Evolutionary conservation across 2,888 invertebrate genomes (phyloP), one percentile per base, ranked within the genome.

Genomic region (Apeira syringaria): DNA sequence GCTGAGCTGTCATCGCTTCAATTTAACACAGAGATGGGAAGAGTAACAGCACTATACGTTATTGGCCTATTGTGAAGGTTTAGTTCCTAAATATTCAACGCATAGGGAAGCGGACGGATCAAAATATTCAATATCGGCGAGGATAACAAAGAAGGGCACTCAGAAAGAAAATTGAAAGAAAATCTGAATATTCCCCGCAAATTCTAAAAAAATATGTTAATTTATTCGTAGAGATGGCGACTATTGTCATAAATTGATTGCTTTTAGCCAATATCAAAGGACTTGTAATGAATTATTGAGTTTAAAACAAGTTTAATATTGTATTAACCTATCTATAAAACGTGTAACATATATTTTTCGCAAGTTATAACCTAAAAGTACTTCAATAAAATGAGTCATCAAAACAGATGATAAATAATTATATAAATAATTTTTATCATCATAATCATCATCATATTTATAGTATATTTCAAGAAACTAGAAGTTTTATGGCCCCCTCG

Each of bases 171-270:
- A 84, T 83, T 82, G 80, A 69, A 80, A 66, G 68, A 61, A 75
- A 74, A 80, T 83, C 80, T 83, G 82, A 84, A 86, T 86, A 86
- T 84, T 83, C 84, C 63, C 64, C 68, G 68, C 72, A 75, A 76
- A 81, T 78, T 74, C 59, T 68, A 74, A 79, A 80, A 79, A 83
- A 45, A 75, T 77, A 81, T 84, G 82, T 71, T 80, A 84, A 84
- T 85, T 69, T 80, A 77, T 81, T 78, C 80, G 61, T 61, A 56
- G 62, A 64, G 69, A 72, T 58, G 58, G 65, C 56, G 77, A 77
- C 77, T 73, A 79, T 82, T 82, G 82, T 80, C 78, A 79, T 80
- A 83, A 84, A 80, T 80, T 82, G 80, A 82, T 82, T 81, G 77
- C 73, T 72, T 69, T 62, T 58, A 47, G 64, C 67, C 74, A 72